Conservation (phyloP, 2,888 invertebrate genomes). For the Piscicola geometra region DNA sequence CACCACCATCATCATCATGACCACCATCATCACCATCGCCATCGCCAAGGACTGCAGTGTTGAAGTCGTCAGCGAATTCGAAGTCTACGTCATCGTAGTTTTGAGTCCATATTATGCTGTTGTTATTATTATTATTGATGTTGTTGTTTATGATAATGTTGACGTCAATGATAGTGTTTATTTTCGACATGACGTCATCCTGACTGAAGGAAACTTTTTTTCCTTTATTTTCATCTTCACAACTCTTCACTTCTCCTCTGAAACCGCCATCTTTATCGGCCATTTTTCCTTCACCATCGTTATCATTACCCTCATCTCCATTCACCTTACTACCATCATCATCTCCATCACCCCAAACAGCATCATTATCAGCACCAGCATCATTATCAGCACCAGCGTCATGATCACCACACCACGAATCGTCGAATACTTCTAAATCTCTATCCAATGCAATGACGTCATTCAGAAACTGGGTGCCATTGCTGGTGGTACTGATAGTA, state of each 20-base stretch:
- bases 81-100: constrained; percentile 50
- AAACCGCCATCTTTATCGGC: too few relatives aligned
- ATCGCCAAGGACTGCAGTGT: not conserved
- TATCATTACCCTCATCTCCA: not conserved
- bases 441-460: too few relatives aligned
- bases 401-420: not conserved
- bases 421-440: not conserved
- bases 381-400: too few relatives aligned
- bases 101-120: constrained; percentile 45
- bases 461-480: too few relatives aligned
- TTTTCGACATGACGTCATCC: too few relatives aligned
- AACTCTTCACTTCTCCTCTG: too few relatives aligned
- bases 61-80: not conserved
- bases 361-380: too few relatives aligned
- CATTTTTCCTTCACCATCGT: not conserved
- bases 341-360: not conserved
- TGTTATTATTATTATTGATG: not conserved
- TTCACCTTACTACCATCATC: not conserved
- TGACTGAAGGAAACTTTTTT: too few relatives aligned
- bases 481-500: too few relatives aligned
- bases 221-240: too few relatives aligned
- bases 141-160: not conserved
- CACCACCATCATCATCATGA: not conserved
- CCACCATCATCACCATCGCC: not conserved
- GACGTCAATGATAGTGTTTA: too few relatives aligned